Conservation (phyloP, 2,797 vertebrate genomes). For the Hemibagrus guttatus region DNA sequence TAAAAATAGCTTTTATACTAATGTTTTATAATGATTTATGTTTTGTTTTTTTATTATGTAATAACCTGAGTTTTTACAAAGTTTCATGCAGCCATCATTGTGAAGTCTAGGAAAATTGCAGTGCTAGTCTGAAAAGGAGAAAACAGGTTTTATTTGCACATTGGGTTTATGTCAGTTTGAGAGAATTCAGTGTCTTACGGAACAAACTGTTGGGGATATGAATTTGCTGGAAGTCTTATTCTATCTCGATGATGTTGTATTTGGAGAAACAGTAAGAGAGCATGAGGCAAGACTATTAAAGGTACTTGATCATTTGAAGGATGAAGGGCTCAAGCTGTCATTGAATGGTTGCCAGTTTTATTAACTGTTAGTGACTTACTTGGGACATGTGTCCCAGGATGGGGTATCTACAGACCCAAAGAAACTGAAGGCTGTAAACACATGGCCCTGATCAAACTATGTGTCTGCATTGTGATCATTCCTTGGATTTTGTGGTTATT, state of each 20-base stretch:
- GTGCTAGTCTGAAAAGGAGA: neutral
- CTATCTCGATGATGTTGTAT: neutral
- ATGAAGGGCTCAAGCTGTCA: neutral
- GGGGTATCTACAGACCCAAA: neutral
- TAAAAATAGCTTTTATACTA: too few species aligned
- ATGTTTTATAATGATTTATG: too few species aligned
- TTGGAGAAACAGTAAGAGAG: neutral
- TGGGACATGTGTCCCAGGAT: neutral
- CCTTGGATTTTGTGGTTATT: neutral
- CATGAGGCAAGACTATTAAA: neutral
- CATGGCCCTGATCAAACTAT: too few species aligned
- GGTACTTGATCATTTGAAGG: too few species aligned
- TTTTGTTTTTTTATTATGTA: too few species aligned
- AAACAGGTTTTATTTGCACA: neutral
- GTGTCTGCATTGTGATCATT: neutral
- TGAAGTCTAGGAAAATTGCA: too few species aligned
- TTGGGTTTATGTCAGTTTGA: constrained; percentile 16
- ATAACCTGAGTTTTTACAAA: too few species aligned
- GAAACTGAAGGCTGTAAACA: neutral
- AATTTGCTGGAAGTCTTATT: neutral
- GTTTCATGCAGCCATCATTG: too few species aligned
- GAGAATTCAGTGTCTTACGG: neutral
- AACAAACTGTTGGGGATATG: constrained; percentile 11
- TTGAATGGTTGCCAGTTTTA: neutral
- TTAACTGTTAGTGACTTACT: neutral